A percentile compares a stretch with the other conserved stretches of the same genome.
phyloP scores from a whole-genome alignment of 2,113 vertebrate species.

The Podarcis muralis region DNA sequence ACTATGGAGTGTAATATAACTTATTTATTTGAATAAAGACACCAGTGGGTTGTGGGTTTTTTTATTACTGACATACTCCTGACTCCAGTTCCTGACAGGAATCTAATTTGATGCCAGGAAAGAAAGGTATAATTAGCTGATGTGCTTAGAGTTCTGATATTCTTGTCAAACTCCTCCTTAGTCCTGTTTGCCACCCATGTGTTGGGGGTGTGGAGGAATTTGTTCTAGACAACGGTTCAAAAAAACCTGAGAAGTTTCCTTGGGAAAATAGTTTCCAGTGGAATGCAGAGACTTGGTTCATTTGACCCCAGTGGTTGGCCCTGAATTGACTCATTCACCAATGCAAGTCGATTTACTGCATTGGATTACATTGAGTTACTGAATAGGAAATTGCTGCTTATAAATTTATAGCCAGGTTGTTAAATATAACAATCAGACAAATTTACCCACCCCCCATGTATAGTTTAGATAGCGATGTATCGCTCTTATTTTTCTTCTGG shows the following conservation, averaged over 20 bases:
- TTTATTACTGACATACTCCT: neutral
- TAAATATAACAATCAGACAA: conserved; percentile 7
- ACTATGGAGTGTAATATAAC: neutral
- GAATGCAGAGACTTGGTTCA: neutral
- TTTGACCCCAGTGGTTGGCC: neutral
- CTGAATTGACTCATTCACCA: neutral
- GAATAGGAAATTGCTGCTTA: conserved; percentile 19
- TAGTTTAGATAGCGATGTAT: neutral
- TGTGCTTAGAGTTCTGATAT: neutral
- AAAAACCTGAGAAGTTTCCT: neutral
- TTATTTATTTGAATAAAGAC: no score
- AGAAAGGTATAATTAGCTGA: neutral
- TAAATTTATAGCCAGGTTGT: conserved; percentile 9
- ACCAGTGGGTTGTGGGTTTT: no score
- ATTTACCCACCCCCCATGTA: neutral
- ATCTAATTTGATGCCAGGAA: neutral
- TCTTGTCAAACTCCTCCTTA: neutral
- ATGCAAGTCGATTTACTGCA: neutral
- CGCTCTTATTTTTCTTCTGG: neutral
- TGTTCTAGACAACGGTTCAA: neutral
- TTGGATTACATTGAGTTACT: neutral
- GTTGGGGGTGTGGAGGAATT: neutral
- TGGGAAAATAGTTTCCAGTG: neutral
- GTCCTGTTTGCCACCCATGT: neutral
- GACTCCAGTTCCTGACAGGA: no score